Conservation (phyloP, 2,113 vertebrate genomes). For the Raja brachyura region DNA sequence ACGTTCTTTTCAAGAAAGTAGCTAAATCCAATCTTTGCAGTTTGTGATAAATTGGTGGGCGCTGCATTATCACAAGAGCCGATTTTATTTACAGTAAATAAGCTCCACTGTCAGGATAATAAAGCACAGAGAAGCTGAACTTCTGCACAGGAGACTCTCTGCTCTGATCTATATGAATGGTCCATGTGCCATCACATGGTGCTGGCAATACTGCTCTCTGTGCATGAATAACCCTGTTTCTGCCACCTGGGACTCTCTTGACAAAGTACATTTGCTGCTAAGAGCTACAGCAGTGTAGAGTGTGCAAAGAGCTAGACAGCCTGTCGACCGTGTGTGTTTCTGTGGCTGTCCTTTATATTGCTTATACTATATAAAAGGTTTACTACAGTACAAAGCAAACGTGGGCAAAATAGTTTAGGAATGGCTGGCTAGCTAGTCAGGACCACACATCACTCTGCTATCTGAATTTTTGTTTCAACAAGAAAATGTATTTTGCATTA, state of each 20-base stretch:
- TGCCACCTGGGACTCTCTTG: not conserved
- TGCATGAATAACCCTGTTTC: slow-evolving; percentile 20
- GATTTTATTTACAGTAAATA: slow-evolving; percentile 32
- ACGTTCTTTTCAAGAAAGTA: slow-evolving; percentile 31
- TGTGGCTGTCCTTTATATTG: not conserved
- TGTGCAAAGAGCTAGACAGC: not conserved
- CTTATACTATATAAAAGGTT: not conserved
- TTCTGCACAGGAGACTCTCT: slow-evolving; percentile 10
- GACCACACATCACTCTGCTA: not conserved
- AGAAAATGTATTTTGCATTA: not conserved
- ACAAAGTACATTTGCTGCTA: slow-evolving; percentile 2
- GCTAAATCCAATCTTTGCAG: slow-evolving; percentile 30
- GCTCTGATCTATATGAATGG: slow-evolving; percentile 17
- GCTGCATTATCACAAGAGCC: slow-evolving; percentile 27
- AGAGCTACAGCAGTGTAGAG: not conserved
- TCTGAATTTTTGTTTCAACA: not conserved
- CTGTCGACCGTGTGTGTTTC: not conserved
- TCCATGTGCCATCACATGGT: not conserved
- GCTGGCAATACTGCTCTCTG: slow-evolving; percentile 25
- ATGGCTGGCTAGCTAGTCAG: not conserved
- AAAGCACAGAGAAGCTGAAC: slow-evolving; percentile 33
- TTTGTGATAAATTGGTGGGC: slow-evolving; percentile 29
- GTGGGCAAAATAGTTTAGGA: not conserved
- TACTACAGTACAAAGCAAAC: not conserved
- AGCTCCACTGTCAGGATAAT: slow-evolving; percentile 30